Base-by-base conservation (phyloP, 2,113 vertebrate genomes). In the Corythornis madagascariensis region DNA sequence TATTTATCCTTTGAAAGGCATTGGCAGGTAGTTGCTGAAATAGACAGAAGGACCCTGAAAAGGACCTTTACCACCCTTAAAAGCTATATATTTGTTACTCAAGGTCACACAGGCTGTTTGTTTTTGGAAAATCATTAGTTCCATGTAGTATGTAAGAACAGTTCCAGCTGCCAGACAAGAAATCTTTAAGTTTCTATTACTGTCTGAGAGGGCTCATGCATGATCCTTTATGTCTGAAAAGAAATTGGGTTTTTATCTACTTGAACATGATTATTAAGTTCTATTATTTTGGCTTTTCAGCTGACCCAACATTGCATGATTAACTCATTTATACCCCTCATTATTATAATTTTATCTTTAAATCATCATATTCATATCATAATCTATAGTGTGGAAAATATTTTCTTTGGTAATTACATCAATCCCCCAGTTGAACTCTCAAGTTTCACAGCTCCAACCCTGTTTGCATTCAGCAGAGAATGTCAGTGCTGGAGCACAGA, bases 1-100 rank as follows among this genome's bases (percentile, higher is more conserved):
- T 76, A 79, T 88, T 88, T 92, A 61, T 65, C 77, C 38, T 86
- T 61, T 88, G 59, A 94, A 94, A 93, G 77, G 67, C 59, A 84
- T 56, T 57, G 59, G 18, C 38, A 83, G 53, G 83, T 88, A 76
- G 22, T 88, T 77, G n/a, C 38, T 55, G 63, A 89, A 75, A 70
- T 60, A 67, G 33, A 31, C 21, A 55, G 55, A 78, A 56, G 55
- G 72, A 61, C 13, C 10, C 26, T 80, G 63, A 78, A 59, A 87
- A 66, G 52, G 35, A 64, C 61, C 83, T 86, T 38, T 64, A 33
- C 60, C 67, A 82, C 47, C 35, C 63, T 89, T 29, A 71, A 48
- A 95, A 90, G 45, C 55, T 33, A 22, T 1, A 0, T 72, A 21
- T 66, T 74, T 89, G 19, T 80, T 26, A 79, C 50, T 57, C 43